These are phyloP conservation scores for Limnephilus lunatus DNA, from an alignment of 2,888 invertebrate species.

Conservation along the genomic window DNA sequence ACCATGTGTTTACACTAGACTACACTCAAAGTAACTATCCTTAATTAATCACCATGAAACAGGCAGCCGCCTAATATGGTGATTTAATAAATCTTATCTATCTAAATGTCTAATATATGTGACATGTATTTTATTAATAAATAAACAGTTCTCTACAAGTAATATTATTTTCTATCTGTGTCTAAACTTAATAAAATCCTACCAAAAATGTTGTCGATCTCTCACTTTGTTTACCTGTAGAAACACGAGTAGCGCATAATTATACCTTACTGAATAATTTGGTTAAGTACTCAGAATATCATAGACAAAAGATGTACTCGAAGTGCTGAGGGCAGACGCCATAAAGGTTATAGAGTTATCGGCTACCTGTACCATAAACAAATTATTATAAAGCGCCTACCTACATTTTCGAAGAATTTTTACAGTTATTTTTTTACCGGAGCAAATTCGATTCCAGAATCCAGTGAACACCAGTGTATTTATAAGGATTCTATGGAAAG, in stretches of 20 bases:
- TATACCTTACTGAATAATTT: not conserved
- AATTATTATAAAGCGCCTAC: not conserved
- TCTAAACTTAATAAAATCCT: not conserved
- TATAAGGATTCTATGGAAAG: not conserved
- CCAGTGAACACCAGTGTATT: not conserved
- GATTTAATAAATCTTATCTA: too few relatives aligned
- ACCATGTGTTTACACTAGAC: too few relatives aligned
- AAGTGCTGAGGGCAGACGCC: not conserved
- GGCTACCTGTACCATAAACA: not conserved
- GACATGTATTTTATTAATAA: too few relatives aligned
- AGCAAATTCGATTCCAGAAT: not conserved
- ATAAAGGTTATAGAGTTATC: not conserved
- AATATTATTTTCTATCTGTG: too few relatives aligned
- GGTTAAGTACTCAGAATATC: not conserved
- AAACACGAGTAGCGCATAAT: not conserved
- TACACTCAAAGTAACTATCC: too few relatives aligned
- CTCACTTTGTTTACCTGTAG: too few relatives aligned
- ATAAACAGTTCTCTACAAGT: too few relatives aligned
- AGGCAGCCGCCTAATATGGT: too few relatives aligned
- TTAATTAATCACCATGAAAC: too few relatives aligned
- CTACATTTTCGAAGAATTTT: not conserved
- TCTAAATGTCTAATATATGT: too few relatives aligned
- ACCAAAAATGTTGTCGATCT: not conserved
- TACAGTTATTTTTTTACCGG: not conserved
- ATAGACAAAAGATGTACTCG: not conserved